Percentiles rank a stretch among this genome's conserved stretches.
phyloP scores from a whole-genome alignment of 2,888 invertebrate genomes.

The Heliconius erato region DNA sequence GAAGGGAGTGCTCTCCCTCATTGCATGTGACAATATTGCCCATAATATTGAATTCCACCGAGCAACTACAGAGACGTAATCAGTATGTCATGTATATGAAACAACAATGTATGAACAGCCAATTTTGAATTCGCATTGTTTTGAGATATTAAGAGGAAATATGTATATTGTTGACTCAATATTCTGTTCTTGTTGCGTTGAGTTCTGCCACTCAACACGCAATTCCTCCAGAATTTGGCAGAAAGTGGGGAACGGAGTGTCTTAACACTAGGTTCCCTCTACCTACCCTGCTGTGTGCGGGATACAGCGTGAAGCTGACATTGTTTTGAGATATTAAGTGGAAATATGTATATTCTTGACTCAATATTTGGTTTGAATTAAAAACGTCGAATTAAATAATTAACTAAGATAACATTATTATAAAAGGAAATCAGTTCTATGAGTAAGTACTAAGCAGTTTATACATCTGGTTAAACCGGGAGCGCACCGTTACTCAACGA shows the following conservation, averaged over 20 bases:
- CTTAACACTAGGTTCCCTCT: too few relatives aligned
- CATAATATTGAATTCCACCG: neutral
- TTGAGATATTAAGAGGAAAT: neutral
- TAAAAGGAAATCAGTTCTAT: neutral
- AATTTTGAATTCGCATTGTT: neutral
- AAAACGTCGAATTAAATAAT: neutral
- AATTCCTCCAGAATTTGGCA: too few relatives aligned
- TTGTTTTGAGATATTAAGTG: neutral
- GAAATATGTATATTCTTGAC: neutral
- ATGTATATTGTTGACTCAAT: too few relatives aligned
- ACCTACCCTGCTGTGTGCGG: too few relatives aligned
- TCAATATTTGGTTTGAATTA: neutral
- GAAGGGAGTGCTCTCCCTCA: neutral
- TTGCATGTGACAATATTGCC: constrained; percentile 2
- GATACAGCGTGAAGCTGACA: too few relatives aligned
- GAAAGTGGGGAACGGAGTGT: too few relatives aligned
- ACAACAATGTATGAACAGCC: neutral
- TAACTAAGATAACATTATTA: neutral
- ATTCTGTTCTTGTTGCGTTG: too few relatives aligned
- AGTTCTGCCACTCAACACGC: too few relatives aligned
- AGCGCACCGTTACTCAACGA: constrained; percentile 25
- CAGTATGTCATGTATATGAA: neutral
- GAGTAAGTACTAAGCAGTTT: neutral
- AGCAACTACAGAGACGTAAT: neutral
- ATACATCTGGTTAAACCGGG: neutral